Base-by-base conservation (phyloP, 2,113 vertebrate species). In the Paedocypris sp. region DNA sequence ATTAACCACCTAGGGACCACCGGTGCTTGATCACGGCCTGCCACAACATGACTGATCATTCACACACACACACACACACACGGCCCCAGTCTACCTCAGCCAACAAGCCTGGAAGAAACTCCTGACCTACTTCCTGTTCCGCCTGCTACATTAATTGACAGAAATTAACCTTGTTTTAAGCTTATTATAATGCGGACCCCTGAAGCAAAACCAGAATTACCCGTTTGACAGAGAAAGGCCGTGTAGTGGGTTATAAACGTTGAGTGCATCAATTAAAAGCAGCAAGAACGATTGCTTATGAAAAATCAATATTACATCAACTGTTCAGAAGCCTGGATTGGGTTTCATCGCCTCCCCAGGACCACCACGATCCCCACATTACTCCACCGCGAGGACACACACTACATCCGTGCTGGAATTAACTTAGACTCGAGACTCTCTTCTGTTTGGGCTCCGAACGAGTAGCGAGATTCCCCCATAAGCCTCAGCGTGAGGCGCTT, bases 361-460 rank as follows among this genome's bases (percentile, higher is more conserved):
- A n/a, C n/a, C n/a, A n/a, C n/a, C n/a, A n/a, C n/a, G n/a, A n/a
- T n/a, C n/a, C n/a, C n/a, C n/a, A n/a, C n/a, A n/a, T n/a, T n/a
- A n/a, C n/a, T n/a, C n/a, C n/a, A n/a, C n/a, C n/a, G n/a, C n/a
- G n/a, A n/a, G n/a, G n/a, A n/a, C n/a, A n/a, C n/a, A n/a, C n/a
- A n/a, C n/a, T n/a, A n/a, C n/a, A n/a, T n/a, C n/a, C n/a, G n/a
- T 51, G 23, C 16, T 22, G 26, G 57, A 54, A 20, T 5, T 33
- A 50, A 43, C 46, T 66, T 33, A 57, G 19, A 51, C 18, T 60
- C 48, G n/a, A n/a, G n/a, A n/a, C n/a, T n/a, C n/a, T n/a, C n/a
- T 46, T 36, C 56, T 18, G 26, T 46, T 61, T 65, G 45, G 49
- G 61, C 43, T 54, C 62, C 53, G 15, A 33, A 33, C 13, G n/a